phyloP scores from a whole-genome alignment of 1,140 invertebrate species.

The Cotesia chilonis region DNA sequence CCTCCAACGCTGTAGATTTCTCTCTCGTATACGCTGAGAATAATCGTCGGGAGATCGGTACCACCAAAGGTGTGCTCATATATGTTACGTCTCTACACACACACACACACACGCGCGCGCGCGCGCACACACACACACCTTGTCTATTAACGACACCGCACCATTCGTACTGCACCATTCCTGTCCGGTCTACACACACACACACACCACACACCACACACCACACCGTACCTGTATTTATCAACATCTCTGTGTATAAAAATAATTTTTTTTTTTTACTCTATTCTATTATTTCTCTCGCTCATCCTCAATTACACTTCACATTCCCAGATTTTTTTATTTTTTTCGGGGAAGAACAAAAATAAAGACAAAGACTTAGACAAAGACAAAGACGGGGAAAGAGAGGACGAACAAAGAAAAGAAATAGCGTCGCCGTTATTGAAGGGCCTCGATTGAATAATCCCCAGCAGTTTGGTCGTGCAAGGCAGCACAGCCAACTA shows the following conservation, averaged over 20 bases:
- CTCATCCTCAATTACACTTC: too few species aligned
- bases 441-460: conserved; percentile 15
- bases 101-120: too few species aligned
- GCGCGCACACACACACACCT: too few species aligned
- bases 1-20: conserved; percentile 28
- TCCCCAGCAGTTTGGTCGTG: background rate
- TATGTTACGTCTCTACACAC: background rate
- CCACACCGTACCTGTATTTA: background rate
- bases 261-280: too few species aligned
- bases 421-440: too few species aligned
- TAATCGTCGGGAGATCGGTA: conserved; percentile 30
- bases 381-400: too few species aligned
- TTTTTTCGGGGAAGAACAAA: too few species aligned
- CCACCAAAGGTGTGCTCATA: background rate
- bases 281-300: too few species aligned
- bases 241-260: too few species aligned
- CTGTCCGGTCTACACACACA: background rate
- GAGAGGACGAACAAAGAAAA: conserved; percentile 11
- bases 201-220: background rate
- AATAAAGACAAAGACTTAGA: too few species aligned
- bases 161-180: background rate
- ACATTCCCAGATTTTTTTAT: too few species aligned
- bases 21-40: conserved; percentile 34
- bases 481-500: conserved; percentile 2
- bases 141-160: conserved; percentile 25